phyloP scores from a whole-genome alignment of 2,888 invertebrate species.

The Ectemnius continuus region DNA sequence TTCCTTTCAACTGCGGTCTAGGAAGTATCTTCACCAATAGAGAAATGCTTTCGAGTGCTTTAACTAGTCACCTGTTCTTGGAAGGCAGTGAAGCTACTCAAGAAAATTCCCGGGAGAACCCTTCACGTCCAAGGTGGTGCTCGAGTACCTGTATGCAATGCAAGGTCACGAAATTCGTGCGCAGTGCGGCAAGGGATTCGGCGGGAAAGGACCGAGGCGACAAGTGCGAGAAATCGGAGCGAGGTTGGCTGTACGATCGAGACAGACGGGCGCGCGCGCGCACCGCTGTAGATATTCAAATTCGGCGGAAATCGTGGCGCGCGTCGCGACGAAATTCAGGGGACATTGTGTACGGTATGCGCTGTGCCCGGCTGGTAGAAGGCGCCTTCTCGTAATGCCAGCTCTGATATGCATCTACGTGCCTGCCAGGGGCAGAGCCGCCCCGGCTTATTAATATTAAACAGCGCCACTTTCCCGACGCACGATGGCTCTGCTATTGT shows the following conservation, averaged over 20 bases:
- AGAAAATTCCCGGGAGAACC: too few relatives aligned
- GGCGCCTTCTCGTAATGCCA: conserved; percentile 73
- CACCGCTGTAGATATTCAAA: conserved; percentile 44
- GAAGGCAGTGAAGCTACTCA: too few relatives aligned
- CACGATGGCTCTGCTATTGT: conserved; percentile 55
- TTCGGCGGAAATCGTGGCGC: conserved; percentile 49
- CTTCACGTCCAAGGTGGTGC: too few relatives aligned
- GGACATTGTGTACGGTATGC: too few relatives aligned
- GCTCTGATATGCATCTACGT: conserved; percentile 76
- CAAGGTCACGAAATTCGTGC: not conserved
- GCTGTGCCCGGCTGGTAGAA: conserved; percentile 28
- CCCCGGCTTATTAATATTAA: conserved; percentile 76
- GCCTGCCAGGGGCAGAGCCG: conserved; percentile 72
- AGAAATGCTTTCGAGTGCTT: too few relatives aligned
- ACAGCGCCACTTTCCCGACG: conserved; percentile 69
- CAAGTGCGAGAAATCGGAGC: conserved; percentile 24
- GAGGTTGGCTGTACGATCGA: too few relatives aligned
- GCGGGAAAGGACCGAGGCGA: not conserved
- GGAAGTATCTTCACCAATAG: too few relatives aligned
- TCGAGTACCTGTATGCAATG: not conserved
- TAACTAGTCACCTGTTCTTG: too few relatives aligned
- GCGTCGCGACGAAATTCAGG: conserved; percentile 9
- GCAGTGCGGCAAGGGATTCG: not conserved
- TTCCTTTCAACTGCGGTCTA: too few relatives aligned
- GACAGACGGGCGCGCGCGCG: too few relatives aligned